Conservation (phyloP, 2,113 vertebrate species). For the Hemichromis elongatus region DNA sequence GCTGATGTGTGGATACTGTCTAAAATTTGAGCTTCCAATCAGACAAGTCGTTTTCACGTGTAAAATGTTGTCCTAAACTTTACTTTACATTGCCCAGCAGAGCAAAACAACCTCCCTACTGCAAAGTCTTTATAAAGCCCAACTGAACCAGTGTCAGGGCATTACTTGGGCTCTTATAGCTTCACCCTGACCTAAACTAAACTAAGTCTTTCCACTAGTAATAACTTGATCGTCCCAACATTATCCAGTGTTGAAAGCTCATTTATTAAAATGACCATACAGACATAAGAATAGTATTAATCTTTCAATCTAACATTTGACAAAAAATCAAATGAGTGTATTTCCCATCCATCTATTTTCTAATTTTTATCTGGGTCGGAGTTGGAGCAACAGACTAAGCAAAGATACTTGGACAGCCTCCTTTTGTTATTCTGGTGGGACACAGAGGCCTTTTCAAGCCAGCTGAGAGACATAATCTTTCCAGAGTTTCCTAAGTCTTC, state of each 20-base stretch:
- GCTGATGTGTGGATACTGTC: not conserved
- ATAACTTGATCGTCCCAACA: not conserved
- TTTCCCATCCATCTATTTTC: not conserved
- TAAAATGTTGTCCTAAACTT: not conserved
- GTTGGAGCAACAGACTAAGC: not conserved
- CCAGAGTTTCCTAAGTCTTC: not conserved
- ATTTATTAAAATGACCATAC: not conserved
- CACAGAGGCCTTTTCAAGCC: not conserved
- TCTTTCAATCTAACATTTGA: not conserved
- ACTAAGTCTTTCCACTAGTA: not conserved
- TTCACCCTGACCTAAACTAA: not conserved
- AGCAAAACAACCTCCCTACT: not conserved
- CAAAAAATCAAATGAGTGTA: not conserved
- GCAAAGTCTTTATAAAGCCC: not conserved
- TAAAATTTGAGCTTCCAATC: not conserved
- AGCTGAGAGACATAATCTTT: not conserved
- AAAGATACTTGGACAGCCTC: not conserved
- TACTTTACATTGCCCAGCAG: not conserved
- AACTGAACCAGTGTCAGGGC: not conserved
- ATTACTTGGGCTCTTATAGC: not conserved
- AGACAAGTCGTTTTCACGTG: not conserved
- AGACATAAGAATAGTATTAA: not conserved
- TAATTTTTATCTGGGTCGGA: not conserved
- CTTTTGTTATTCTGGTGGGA: not conserved
- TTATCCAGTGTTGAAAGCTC: not conserved